Evolutionary conservation across 35 echinoderm and acorn worm species (phyloP).

Genomic region (Ptychodera flava): DNA sequence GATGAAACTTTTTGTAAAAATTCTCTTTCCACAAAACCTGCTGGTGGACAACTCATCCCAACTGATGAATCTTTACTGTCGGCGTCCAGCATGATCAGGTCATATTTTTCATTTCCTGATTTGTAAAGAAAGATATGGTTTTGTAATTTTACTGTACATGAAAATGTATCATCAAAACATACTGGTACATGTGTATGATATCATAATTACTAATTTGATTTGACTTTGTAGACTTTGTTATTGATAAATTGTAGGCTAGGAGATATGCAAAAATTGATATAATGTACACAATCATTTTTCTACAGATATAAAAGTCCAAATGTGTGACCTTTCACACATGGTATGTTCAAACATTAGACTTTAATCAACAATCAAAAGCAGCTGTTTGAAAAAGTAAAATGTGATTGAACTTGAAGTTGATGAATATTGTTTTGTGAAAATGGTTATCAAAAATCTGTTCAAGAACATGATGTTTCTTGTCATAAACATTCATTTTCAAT

Average conservation of each 20-base stretch:
- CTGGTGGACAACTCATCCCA: constrained; percentile 53
- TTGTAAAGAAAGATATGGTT: not conserved
- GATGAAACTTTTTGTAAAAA: constrained; percentile 52
- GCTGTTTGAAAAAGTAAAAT: too few relatives aligned
- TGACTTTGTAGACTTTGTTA: not conserved
- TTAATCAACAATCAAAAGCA: too few relatives aligned
- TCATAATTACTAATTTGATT: too few relatives aligned
- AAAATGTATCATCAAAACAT: not conserved
- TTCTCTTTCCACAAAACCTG: constrained; percentile 49
- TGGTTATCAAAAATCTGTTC: too few relatives aligned
- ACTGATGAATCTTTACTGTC: constrained; percentile 55
- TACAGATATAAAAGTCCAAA: too few relatives aligned
- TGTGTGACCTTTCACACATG: too few relatives aligned
- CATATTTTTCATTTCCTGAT: constrained; percentile 23
- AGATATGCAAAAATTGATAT: not conserved
- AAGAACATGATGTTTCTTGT: too few relatives aligned
- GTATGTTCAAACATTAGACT: too few relatives aligned
- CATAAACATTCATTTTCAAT: too few relatives aligned
- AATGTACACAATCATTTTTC: not conserved
- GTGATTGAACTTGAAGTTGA: too few relatives aligned
- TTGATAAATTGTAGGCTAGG: not conserved
- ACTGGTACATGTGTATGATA: not conserved
- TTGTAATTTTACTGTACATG: not conserved
- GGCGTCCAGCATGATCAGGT: constrained; percentile 68
- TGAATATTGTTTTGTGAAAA: too few relatives aligned